phyloP scores from a whole-genome alignment of 2,797 vertebrate genomes.

The Myripristis murdjan region DNA sequence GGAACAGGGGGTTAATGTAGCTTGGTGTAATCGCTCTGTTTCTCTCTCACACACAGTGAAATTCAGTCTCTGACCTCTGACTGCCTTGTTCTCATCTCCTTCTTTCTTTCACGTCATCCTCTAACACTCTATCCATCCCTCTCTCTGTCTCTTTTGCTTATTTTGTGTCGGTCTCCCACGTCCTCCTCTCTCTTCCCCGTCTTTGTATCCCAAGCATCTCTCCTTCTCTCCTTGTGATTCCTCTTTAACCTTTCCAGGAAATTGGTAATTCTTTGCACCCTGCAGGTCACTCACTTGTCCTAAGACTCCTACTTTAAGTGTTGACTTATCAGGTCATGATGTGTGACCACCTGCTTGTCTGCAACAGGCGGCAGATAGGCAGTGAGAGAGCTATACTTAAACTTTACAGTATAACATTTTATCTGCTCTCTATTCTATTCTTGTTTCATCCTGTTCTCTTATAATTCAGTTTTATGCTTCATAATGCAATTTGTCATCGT shows the following conservation, averaged over 20 bases:
- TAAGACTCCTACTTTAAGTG: not conserved
- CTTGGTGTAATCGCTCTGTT: not conserved
- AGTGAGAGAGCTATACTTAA: not conserved
- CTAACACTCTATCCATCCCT: not conserved
- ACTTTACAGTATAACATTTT: not conserved
- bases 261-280: not conserved
- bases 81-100: slow-evolving; percentile 20
- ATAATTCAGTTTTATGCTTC: not conserved
- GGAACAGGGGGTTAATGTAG: slow-evolving; percentile 7
- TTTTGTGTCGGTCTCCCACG: slow-evolving; percentile 4
- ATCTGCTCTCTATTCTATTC: not conserved
- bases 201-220: not conserved
- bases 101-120: not conserved
- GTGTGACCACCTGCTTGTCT: not conserved
- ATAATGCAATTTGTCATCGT: not conserved
- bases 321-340: not conserved
- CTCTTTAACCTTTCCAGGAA: not conserved
- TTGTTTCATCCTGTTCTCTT: not conserved
- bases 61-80: slow-evolving; percentile 45
- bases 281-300: not conserved
- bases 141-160: slow-evolving; percentile 4
- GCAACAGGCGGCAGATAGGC: not conserved
- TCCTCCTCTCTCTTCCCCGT: not conserved
- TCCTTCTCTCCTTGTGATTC: not conserved
- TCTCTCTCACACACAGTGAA: slow-evolving; percentile 4